Evolutionary conservation across 2,113 vertebrate genomes (phyloP).

Genomic region (Neotragus moschatus): DNA sequence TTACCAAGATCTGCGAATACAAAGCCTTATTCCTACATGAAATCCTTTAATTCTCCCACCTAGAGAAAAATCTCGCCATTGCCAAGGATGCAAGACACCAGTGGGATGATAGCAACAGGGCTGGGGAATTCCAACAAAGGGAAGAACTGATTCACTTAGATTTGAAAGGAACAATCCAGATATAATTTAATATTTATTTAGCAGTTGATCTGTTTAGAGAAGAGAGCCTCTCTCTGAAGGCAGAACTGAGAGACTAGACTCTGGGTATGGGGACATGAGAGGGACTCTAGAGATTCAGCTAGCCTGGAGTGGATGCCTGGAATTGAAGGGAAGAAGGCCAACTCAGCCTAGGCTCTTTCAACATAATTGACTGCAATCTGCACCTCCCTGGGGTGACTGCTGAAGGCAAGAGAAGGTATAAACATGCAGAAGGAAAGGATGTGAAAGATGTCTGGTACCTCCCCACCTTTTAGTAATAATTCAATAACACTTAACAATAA

Average conservation of each 20-base stretch:
- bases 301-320: not conserved
- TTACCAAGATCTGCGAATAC: not conserved
- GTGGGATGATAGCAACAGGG: not conserved
- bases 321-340: not conserved
- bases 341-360: not conserved
- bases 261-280: constrained; percentile 10
- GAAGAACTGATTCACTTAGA: not conserved
- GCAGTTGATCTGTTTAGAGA: constrained; percentile 47
- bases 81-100: not conserved
- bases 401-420: not conserved
- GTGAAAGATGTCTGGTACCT: not conserved
- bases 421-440: not conserved
- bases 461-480: not conserved
- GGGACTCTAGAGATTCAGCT: not conserved
- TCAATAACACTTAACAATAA: not conserved
- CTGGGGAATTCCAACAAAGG: not conserved
- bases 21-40: not conserved
- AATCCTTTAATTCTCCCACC: not conserved
- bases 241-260: constrained; percentile 9
- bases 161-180: constrained; percentile 27
- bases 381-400: not conserved
- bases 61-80: not conserved
- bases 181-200: constrained; percentile 47
- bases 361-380: constrained; percentile 28
- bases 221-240: constrained; percentile 27